Evolutionary conservation across 92 coral and sea anemone species (phyloP).

Genomic region (Chrysogorgia sp.): DNA sequence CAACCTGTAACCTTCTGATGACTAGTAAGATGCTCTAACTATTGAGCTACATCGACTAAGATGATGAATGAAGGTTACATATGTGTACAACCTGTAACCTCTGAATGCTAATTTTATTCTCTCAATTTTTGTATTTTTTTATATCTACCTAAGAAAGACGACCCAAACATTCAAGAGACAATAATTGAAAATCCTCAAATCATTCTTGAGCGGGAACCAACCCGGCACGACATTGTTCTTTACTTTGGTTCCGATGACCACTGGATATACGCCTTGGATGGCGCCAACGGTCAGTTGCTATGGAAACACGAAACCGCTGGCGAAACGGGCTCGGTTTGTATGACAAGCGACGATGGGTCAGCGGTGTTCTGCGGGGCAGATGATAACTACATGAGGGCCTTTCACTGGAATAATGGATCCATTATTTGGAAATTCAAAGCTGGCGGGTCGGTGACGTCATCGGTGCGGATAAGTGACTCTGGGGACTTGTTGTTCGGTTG

Average conservation of each 20-base stretch:
- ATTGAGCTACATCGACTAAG: too few species aligned
- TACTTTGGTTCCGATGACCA: slow-evolving; percentile 93
- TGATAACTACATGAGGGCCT: slow-evolving; percentile 82
- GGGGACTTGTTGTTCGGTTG: slow-evolving; percentile 85
- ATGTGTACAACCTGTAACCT: too few species aligned
- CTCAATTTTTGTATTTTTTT: background rate
- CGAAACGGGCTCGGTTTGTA: slow-evolving; percentile 93
- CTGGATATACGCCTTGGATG: slow-evolving; percentile 88
- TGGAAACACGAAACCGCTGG: slow-evolving; percentile 97
- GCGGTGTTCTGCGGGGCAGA: slow-evolving; percentile 94
- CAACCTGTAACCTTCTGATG: too few species aligned
- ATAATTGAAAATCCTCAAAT: slow-evolving; percentile 45
- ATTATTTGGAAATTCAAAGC: slow-evolving; percentile 84
- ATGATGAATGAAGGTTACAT: too few species aligned
- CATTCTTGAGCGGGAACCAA: slow-evolving; percentile 45
- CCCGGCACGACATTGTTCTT: slow-evolving; percentile 70
- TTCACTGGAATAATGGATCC: slow-evolving; percentile 78
- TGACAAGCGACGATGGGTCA: slow-evolving; percentile 74
- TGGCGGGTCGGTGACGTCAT: slow-evolving; percentile 85
- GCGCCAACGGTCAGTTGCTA: slow-evolving; percentile 72
- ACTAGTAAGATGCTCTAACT: too few species aligned
- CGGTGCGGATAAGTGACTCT: slow-evolving; percentile 77
- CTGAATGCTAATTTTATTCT: background rate
- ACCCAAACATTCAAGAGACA: slow-evolving; percentile 27
- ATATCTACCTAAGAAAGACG: slow-evolving; percentile 16